Percentiles rank a stretch among this genome's conserved stretches.
phyloP scores from a whole-genome alignment of 2,113 vertebrate genomes.

The Heteronetta atricapilla region DNA sequence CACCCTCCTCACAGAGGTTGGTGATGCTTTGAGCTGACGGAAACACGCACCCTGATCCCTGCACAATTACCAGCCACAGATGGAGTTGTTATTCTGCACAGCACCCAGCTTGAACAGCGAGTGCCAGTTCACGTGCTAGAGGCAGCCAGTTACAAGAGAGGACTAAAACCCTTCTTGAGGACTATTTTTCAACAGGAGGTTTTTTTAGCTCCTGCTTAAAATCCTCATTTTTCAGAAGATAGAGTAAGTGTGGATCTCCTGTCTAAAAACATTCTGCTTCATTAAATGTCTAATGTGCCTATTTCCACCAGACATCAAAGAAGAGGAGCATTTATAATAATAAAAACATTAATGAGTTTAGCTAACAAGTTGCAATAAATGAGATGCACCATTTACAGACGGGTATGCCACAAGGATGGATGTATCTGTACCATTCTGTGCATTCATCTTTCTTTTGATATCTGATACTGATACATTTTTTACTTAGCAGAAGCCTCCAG shows the following conservation, averaged over 20 bases:
- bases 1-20: not conserved
- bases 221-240: not conserved
- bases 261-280: not conserved
- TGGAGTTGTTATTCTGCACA: not conserved
- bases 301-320: not conserved
- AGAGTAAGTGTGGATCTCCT: not conserved
- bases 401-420: not conserved
- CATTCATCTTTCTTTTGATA: not conserved
- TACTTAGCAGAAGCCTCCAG: not conserved
- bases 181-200: not conserved
- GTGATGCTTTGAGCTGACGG: not conserved
- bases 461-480: not conserved
- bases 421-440: not conserved
- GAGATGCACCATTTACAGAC: not conserved
- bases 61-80: not conserved
- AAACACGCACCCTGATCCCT: not conserved
- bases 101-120: not conserved
- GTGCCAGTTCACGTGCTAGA: not conserved
- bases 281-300: not conserved
- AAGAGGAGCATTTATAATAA: not conserved
- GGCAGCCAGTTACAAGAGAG: not conserved
- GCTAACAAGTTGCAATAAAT: not conserved
- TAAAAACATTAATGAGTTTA: not conserved
- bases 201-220: slow-evolving; percentile 13
- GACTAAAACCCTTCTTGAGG: not conserved